These are phyloP conservation scores for Oophaga pumilio DNA, from an alignment of 2,113 vertebrate genomes.

Conservation along the genomic window DNA sequence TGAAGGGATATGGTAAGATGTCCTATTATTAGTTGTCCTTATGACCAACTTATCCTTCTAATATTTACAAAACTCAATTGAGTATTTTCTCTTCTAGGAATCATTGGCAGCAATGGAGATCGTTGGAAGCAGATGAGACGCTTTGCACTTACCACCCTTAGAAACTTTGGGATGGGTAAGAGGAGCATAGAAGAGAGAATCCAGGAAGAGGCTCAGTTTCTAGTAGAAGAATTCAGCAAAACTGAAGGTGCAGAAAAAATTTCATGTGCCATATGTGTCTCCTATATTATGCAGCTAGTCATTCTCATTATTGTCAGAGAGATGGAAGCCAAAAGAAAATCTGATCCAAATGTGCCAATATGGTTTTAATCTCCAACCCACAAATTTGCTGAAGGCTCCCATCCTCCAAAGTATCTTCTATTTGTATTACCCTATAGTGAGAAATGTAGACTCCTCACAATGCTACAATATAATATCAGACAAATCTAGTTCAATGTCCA, in stretches of 20 bases:
- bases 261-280: not conserved
- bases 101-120: constrained; percentile 57
- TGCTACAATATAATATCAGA: no score
- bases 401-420: not conserved
- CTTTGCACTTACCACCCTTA: constrained; percentile 64
- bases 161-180: constrained; percentile 67
- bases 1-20: constrained; percentile 54
- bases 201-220: constrained; percentile 62
- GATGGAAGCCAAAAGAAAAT: no score
- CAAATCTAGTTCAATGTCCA: no score
- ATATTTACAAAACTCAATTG: not conserved
- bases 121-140: constrained; percentile 63
- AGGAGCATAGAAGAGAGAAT: constrained; percentile 64
- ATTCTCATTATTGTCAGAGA: not conserved
- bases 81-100: not conserved
- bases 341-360: no score
- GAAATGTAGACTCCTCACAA: no score
- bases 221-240: constrained; percentile 60
- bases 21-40: not conserved
- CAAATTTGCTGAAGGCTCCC: not conserved
- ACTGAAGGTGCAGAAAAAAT: constrained; percentile 62
- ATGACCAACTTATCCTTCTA: not conserved
- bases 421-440: not conserved
- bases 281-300: not conserved
- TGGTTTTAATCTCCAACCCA: no score